Evolutionary conservation across 2,797 vertebrate genomes (phyloP).

Genomic region (Muscicapa comitata): DNA sequence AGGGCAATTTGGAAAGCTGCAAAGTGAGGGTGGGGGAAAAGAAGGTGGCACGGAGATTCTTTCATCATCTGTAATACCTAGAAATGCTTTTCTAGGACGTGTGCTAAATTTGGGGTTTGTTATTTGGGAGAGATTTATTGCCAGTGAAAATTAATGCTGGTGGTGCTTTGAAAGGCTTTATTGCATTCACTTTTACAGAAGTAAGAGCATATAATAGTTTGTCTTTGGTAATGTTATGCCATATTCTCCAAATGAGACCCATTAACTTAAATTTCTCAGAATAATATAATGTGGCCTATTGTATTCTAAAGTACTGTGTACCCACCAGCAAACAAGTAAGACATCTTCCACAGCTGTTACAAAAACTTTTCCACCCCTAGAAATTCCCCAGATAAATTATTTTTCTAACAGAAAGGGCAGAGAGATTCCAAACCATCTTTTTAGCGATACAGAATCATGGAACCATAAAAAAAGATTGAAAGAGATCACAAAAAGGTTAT

Average conservation of each 20-base stretch:
- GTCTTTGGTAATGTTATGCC: neutral
- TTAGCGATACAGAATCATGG: neutral
- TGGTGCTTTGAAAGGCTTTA: neutral
- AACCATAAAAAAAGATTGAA: neutral
- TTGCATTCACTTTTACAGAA: neutral
- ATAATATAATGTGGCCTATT: neutral
- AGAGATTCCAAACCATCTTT: neutral
- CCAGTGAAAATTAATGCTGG: neutral
- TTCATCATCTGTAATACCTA: neutral
- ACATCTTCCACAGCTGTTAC: neutral
- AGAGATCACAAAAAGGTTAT: neutral
- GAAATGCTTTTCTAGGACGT: neutral
- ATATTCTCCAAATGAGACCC: neutral
- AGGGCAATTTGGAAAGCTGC: neutral
- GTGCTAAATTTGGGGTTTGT: neutral
- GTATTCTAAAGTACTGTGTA: neutral
- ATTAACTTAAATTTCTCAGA: neutral
- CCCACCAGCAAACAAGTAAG: neutral
- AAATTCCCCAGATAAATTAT: neutral
- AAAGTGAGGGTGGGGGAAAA: neutral
- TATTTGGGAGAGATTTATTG: neutral
- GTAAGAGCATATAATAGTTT: neutral
- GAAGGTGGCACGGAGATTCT: neutral
- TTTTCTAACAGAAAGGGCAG: neutral
- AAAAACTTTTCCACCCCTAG: neutral